phyloP scores from a whole-genome alignment of 2,888 invertebrate genomes.

The Tachina lurida region DNA sequence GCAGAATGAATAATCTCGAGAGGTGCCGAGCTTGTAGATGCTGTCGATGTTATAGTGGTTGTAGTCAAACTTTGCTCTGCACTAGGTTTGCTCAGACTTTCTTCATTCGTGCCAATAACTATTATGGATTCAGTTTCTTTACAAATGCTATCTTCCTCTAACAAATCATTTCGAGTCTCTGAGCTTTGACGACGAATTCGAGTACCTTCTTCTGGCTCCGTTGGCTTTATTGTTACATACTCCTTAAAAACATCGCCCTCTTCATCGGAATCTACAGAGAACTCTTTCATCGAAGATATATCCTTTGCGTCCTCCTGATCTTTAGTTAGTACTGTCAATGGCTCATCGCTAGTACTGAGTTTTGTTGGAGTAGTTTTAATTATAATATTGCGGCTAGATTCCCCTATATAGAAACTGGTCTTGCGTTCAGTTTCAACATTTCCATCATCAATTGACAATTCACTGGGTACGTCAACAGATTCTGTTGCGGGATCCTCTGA shows the following conservation, averaged over 20 bases:
- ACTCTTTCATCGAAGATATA: slow-evolving; percentile 75
- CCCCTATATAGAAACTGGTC: slow-evolving; percentile 82
- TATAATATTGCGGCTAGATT: slow-evolving; percentile 82
- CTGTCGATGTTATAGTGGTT: slow-evolving; percentile 73
- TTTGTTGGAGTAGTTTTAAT: slow-evolving; percentile 78
- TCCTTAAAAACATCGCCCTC: slow-evolving; percentile 78
- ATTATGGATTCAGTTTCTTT: slow-evolving; percentile 69
- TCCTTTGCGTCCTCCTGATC: slow-evolving; percentile 75
- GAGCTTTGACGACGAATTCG: slow-evolving; percentile 81
- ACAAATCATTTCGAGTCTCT: slow-evolving; percentile 81
- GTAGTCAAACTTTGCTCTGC: slow-evolving; percentile 72
- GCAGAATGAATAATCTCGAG: slow-evolving; percentile 76
- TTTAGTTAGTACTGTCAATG: slow-evolving; percentile 25
- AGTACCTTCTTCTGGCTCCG: slow-evolving; percentile 74
- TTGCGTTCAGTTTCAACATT: slow-evolving; percentile 76
- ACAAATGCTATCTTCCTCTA: slow-evolving; percentile 67
- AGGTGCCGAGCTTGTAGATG: slow-evolving; percentile 75
- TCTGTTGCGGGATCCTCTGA: slow-evolving; percentile 78
- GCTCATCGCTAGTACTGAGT: slow-evolving; percentile 67
- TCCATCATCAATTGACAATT: slow-evolving; percentile 78
- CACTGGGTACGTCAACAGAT: slow-evolving; percentile 78
- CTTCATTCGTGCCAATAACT: slow-evolving; percentile 10
- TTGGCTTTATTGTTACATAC: slow-evolving; percentile 77
- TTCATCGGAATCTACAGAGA: slow-evolving; percentile 78
- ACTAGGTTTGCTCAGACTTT: slow-evolving; percentile 64